Evolutionary conservation across 1,140 invertebrate species (phyloP), one percentile per base, ranked within the genome.

Genomic region (Penaeus vannamei): DNA sequence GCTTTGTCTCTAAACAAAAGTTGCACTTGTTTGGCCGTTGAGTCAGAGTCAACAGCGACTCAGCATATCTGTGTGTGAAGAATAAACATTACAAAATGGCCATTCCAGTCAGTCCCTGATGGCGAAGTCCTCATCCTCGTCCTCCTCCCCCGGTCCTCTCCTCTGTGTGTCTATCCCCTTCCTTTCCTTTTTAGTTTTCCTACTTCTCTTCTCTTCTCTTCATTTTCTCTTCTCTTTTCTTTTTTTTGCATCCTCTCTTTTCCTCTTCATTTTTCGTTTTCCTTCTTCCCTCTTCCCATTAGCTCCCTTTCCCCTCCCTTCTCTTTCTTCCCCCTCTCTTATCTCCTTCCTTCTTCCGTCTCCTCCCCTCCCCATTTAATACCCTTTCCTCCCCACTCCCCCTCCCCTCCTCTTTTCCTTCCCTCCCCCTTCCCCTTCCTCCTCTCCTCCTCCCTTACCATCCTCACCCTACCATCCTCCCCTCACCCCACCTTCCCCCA

Each of bases 31-130:
- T 88, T 88, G 86, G 80, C 53, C 23, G 80, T 83, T 84, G 80
- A 88, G 80, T 88, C 86, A 88, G 86, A 60, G 86, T 76, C 86
- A 83, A 84, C 86, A 88, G 53, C 86, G 86, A 88, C 86, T 88
- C 86, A 86, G 85, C 85, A 86, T 80, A 80, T 86, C 85, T 62
- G 82, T 64, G 85, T 86, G 85, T 86, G 85, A 88, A 88, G 86
- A 84, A 88, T 88, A 83, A 88, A 88, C 86, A 87, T 82, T 81
- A 64, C 86, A 82, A 87, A 87, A 88, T 88, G 81, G 86, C 32
- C 86, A 84, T 88, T 84, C 83, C 62, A 42, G 14, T 20, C 62
- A 46, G 46, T 46, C n/a, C 59, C n/a, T 29, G 69, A 76, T 19
- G 69, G 36, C n/a, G 17, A 53, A 53, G 46, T 53, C 36, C 36